These are phyloP conservation scores for Porphyrio hochstetteri DNA, from an alignment of 2,113 vertebrate species.

Conservation along the genomic window DNA sequence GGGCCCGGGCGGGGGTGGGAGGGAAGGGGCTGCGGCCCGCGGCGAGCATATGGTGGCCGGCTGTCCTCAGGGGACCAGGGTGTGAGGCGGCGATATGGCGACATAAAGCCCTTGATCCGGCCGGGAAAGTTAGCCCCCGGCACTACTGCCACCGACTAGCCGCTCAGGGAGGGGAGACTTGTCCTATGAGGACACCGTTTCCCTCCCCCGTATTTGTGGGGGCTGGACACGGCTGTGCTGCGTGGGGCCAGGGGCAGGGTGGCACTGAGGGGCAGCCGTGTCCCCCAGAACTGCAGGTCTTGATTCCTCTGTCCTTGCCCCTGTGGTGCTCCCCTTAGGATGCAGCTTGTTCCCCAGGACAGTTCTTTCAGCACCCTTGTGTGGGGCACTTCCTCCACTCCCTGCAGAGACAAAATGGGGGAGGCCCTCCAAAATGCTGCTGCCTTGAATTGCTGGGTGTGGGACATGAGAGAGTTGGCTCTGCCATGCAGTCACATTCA, in stretches of 20 bases:
- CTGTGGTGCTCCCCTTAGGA: rapidly evolving
- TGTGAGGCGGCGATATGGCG: background rate
- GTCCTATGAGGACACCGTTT: background rate
- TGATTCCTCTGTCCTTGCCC: rapidly evolving
- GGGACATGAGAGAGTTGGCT: rapidly evolving
- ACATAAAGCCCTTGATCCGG: background rate
- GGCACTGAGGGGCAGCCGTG: rapidly evolving
- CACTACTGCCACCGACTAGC: background rate
- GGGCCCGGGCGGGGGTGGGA: background rate
- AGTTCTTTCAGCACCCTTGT: no score
- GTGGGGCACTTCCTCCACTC: background rate
- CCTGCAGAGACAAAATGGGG: background rate
- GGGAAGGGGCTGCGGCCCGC: background rate
- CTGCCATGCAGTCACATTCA: rapidly evolving
- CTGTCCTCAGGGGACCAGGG: background rate
- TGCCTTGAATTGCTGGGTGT: rapidly evolving
- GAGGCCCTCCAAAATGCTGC: background rate
- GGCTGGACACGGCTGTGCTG: background rate
- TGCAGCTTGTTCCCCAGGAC: background rate
- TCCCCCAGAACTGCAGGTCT: no score
- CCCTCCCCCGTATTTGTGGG: no score
- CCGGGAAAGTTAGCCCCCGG: background rate
- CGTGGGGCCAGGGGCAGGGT: no score
- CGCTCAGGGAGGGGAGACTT: background rate
- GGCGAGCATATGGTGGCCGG: background rate